phyloP scores from a whole-genome alignment of 2,888 invertebrate genomes.

The Capitulum mitella region DNA sequence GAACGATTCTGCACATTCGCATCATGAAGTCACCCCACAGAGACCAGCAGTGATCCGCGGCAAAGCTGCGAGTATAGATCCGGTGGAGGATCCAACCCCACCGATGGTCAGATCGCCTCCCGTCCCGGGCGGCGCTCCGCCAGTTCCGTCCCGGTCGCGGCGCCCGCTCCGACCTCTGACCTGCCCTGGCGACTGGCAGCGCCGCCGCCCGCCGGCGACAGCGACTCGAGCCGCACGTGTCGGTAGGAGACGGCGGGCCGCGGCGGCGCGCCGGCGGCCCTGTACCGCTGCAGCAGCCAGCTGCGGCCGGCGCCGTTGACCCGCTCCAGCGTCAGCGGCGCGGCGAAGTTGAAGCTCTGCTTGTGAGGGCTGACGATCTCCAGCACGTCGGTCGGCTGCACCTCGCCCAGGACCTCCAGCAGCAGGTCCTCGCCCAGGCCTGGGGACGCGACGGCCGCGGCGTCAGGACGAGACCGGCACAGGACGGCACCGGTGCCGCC shows the following conservation, averaged over 20 bases:
- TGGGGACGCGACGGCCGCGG: background rate
- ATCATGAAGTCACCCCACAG: no score
- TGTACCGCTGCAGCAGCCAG: background rate
- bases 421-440: conserved; percentile 13
- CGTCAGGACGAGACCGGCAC: no score
- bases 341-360: background rate
- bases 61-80: no score
- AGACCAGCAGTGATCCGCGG: no score
- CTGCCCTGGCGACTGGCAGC: background rate
- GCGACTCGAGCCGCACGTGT: background rate
- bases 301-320: background rate
- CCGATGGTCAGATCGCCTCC: no score
- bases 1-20: no score
- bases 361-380: background rate
- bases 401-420: background rate
- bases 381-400: conserved; percentile 10
- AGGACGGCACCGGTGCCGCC: background rate
- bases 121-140: no score
- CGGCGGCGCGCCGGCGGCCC: background rate
- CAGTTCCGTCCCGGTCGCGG: no score
- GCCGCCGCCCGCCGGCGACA: background rate
- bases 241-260: background rate
- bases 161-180: no score
- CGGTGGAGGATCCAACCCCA: no score
- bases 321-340: background rate